A percentile compares a stretch with the other conserved stretches of the same genome.
These are phyloP conservation scores for Hirtodrosophila trivittata DNA, from an alignment of 2,888 invertebrate genomes.

Conservation along the genomic window DNA sequence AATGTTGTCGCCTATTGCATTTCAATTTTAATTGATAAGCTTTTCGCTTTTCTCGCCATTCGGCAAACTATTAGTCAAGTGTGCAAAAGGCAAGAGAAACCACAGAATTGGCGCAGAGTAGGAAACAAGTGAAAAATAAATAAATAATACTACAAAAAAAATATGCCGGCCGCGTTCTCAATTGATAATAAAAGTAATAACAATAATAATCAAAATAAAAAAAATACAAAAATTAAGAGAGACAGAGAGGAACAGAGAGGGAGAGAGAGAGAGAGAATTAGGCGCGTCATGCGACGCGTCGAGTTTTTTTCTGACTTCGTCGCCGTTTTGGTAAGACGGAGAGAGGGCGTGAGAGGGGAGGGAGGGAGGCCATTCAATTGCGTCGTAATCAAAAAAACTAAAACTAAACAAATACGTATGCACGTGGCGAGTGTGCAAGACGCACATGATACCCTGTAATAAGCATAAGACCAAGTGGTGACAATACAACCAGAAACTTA, in stretches of 20 bases:
- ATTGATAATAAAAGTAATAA: slow-evolving; percentile 80
- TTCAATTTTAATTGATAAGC: slow-evolving; percentile 74
- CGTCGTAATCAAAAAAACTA: slow-evolving; percentile 63
- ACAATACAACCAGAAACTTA: too few species aligned
- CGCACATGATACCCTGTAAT: slow-evolving; percentile 1
- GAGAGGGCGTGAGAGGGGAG: too few species aligned
- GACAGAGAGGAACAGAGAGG: slow-evolving; percentile 27
- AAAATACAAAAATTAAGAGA: slow-evolving; percentile 19
- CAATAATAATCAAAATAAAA: slow-evolving; percentile 66
- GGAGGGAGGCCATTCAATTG: slow-evolving; percentile 52
- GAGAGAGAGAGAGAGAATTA: slow-evolving; percentile 32
- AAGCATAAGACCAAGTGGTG: not conserved
- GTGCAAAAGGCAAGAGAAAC: slow-evolving; percentile 41
- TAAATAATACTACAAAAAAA: slow-evolving; percentile 11
- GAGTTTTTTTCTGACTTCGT: not conserved
- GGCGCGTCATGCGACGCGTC: slow-evolving; percentile 45
- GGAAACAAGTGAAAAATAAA: slow-evolving; percentile 1
- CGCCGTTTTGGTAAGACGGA: too few species aligned
- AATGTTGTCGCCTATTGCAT: slow-evolving; percentile 58
- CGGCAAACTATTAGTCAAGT: slow-evolving; percentile 70
- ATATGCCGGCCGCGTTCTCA: slow-evolving; percentile 81
- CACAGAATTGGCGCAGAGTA: not conserved
- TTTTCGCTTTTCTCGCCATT: slow-evolving; percentile 49
- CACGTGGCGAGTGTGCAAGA: not conserved
- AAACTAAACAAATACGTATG: slow-evolving; percentile 28